These are phyloP conservation scores for Trachelus tabidus DNA, from an alignment of 2,888 invertebrate species.

Conservation along the genomic window DNA sequence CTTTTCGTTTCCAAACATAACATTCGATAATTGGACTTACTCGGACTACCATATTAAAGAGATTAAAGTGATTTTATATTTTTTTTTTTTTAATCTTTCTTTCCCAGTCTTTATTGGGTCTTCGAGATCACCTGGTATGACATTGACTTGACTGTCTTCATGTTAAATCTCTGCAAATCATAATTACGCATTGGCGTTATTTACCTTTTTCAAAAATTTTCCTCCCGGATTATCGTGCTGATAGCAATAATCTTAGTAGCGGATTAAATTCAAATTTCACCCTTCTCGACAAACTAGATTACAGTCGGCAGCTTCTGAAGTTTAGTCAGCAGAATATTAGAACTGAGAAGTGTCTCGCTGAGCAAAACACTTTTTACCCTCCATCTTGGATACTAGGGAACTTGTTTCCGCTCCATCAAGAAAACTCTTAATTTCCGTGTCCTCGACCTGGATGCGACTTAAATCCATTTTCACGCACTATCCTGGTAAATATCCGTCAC, in stretches of 20 bases:
- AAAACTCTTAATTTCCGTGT: background rate
- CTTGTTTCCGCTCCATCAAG: background rate
- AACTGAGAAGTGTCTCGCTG: background rate
- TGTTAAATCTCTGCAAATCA: background rate
- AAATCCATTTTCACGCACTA: background rate
- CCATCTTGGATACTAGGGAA: background rate
- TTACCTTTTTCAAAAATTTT: background rate
- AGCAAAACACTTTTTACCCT: background rate
- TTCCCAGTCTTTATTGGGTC: background rate
- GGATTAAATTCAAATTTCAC: background rate
- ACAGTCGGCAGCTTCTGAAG: background rate
- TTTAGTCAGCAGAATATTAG: background rate
- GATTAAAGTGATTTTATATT: background rate
- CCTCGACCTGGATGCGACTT: background rate
- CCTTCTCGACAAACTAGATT: background rate
- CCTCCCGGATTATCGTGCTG: background rate
- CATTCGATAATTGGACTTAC: background rate
- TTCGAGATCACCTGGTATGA: background rate
- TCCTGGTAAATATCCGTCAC: background rate
- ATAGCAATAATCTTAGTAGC: background rate
- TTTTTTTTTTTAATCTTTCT: background rate
- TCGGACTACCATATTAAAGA: background rate
- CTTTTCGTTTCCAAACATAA: background rate
- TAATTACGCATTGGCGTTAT: background rate
- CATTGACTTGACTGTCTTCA: too few relatives aligned